Evolutionary conservation across 2,797 vertebrate species (phyloP).

Genomic region (Botia almorhae): DNA sequence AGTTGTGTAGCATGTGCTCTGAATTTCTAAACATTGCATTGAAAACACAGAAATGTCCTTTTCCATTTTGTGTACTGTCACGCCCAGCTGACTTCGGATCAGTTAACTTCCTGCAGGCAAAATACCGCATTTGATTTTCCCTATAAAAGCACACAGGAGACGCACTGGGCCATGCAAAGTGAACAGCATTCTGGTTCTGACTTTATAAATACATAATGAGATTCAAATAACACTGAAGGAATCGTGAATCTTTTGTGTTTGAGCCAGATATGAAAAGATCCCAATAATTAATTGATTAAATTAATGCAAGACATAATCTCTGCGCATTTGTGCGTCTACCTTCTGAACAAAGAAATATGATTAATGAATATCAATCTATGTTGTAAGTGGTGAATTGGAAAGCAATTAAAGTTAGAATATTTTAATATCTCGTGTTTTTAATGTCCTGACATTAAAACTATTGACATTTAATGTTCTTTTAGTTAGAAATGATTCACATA

Average conservation of each 20-base stretch:
- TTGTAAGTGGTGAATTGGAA: slow-evolving; percentile 22
- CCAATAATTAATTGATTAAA: neutral
- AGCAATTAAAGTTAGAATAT: slow-evolving; percentile 2
- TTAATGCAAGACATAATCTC: neutral
- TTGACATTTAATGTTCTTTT: slow-evolving; percentile 29
- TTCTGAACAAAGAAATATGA: neutral
- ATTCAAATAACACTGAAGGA: slow-evolving; percentile 2
- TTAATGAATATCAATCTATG: neutral
- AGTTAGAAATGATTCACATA: slow-evolving; percentile 10
- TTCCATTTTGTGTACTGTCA: slow-evolving; percentile 57
- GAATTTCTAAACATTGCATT: slow-evolving; percentile 28
- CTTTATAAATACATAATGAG: neutral
- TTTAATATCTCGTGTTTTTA: slow-evolving; percentile 13
- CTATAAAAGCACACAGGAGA: slow-evolving; percentile 47
- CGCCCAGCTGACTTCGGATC: slow-evolving; percentile 52
- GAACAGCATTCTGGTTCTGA: neutral
- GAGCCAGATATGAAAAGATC: too few species aligned
- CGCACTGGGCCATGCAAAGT: neutral
- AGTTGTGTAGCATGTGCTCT: slow-evolving; percentile 1
- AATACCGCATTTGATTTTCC: slow-evolving; percentile 59
- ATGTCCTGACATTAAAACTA: slow-evolving; percentile 38
- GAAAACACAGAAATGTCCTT: slow-evolving; percentile 23
- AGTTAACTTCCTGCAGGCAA: slow-evolving; percentile 53
- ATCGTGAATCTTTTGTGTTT: neutral
- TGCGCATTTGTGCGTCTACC: neutral